Base-by-base conservation (phyloP, 2,888 invertebrate species). In the Danaus chrysippus region DNA sequence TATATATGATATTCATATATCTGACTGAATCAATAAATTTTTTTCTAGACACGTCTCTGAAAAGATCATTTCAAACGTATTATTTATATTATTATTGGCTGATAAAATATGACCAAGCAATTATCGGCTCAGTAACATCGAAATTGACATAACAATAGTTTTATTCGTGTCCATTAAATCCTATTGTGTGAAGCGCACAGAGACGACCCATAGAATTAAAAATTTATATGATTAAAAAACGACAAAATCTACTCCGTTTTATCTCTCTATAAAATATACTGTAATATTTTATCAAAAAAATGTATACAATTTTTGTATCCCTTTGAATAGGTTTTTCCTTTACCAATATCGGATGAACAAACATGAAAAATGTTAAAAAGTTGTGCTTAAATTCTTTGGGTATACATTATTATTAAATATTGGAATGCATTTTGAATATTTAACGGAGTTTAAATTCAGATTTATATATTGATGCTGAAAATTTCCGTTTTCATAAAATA, bases 201-300 rank as follows among this genome's bases (percentile, higher is more conserved):
- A 58, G 54, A 42, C 62, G 59, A 57, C 64, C 62, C 62, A 64
- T 66, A 61, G 55, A 64, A 64, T 64, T 66, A 63, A 63, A 59
- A 66, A 63, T 60, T 64, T 52, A 61, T 66, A 61, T 63, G 56
- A 62, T 64, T 66, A 59, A 43, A 66, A 66, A 66, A 68, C 66
- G 62, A 64, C 61, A 59, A 56, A 54, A 56, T 56, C 56, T 58
- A 53, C 42, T 52, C 52, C 57, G 44, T 64, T 61, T 66, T 68
- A 66, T 23, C 54, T 55, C 56, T 55, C 42, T 49, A 58, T 44
- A 54, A 52, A 64, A 64, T 58, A 54, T 61, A 54, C 53, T 11
- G 58, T 63, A 61, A 61, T 62, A 56, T 66, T 54, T 52, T 61
- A 61, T 54, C n/a, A 59, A 56, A 57, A 57, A 58, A 64, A 64